Evolutionary conservation across 1,140 invertebrate species (phyloP).

Genomic region (Armadillidium nasatum): DNA sequence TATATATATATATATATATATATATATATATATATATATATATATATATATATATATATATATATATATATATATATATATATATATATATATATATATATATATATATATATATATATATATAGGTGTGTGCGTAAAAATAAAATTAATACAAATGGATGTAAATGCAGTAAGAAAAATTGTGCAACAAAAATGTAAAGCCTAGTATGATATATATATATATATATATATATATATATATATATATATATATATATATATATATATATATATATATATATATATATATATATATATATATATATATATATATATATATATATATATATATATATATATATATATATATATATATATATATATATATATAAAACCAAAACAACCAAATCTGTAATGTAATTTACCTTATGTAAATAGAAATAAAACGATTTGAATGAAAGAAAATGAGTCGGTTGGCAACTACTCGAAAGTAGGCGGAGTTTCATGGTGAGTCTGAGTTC

Average conservation of each 20-base stretch:
- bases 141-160: too few species aligned
- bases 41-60: constrained; percentile 12
- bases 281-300: too few species aligned
- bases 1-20: too few species aligned
- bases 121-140: too few species aligned
- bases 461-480: background rate
- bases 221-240: constrained; percentile 5
- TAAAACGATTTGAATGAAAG: background rate
- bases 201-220: background rate
- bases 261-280: too few species aligned
- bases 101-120: too few species aligned
- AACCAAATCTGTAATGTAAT: background rate
- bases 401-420: constrained; percentile 7
- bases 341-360: constrained; percentile 14
- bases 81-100: background rate
- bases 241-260: background rate
- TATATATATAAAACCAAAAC: background rate
- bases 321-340: background rate
- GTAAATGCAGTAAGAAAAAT: too few species aligned
- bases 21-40: background rate
- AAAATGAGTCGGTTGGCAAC: background rate
- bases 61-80: background rate
- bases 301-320: too few species aligned
- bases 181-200: too few species aligned
- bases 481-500: background rate